phyloP scores from a whole-genome alignment of 2,113 vertebrate genomes.

The Nerophis lumbriciformis region DNA sequence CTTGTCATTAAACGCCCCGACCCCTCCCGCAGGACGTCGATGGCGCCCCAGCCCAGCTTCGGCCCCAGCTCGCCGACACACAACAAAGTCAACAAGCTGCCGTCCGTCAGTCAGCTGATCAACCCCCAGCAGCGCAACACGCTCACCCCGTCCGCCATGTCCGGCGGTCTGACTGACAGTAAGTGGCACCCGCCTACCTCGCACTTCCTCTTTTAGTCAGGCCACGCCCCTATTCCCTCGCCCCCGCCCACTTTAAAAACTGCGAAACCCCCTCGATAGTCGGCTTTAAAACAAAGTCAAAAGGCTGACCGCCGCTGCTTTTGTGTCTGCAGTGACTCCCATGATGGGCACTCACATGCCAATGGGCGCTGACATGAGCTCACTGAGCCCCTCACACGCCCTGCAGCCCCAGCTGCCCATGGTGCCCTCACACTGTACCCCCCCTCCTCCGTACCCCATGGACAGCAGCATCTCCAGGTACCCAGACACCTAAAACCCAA shows the following conservation, averaged over 20 bases:
- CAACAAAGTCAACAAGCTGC: constrained; percentile 95
- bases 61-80: constrained; percentile 89
- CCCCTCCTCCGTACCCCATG: constrained; percentile 96
- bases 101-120: constrained; percentile 98
- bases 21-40: constrained; percentile 78
- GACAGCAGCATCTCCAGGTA: constrained; percentile 99
- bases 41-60: constrained; percentile 82
- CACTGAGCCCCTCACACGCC: constrained; percentile 90
- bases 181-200: constrained; percentile 61
- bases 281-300: constrained; percentile 7
- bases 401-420: constrained; percentile 91
- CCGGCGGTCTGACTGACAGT: constrained; percentile 90
- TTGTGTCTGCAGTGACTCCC: constrained; percentile 81
- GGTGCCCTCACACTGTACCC: constrained; percentile 97
- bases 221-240: neutral
- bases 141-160: constrained; percentile 89
- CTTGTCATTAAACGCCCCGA: constrained; percentile 9
- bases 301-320: constrained; percentile 64
- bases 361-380: constrained; percentile 94
- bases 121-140: constrained; percentile 95
- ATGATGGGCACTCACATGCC: constrained; percentile 96
- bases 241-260: constrained; percentile 8
- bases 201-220: constrained; percentile 28
- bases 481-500: constrained; percentile 13
- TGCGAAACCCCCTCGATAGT: neutral